Evolutionary conservation across 2,113 vertebrate species (phyloP), one percentile per base, ranked within the genome.

Genomic region (Labeo rohita): DNA sequence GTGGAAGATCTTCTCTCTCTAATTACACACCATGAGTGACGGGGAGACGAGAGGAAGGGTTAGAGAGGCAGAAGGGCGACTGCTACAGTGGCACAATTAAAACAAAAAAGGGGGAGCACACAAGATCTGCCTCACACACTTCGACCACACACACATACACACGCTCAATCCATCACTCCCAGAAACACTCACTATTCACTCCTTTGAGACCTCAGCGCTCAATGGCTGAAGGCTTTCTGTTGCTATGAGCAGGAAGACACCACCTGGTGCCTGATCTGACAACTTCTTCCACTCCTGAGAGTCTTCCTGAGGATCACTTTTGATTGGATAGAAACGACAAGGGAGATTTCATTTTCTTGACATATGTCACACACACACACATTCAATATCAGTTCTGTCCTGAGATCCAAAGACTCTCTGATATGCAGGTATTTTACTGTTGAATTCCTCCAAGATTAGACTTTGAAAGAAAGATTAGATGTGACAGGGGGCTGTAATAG

Each of bases 21-120:
- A 94, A 94, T 94, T 94, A 93, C 90, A 87, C 83, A 9, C 61
- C 84, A 34, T 91, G 91, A 94, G 89, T 92, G 92, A 93, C 92
- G 23, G 91, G 75, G 7, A 34, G 85, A 79, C 72, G 86, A 21
- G 81, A 80, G 85, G 83, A 89, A 83, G 88, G 89, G 81, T 78
- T 43, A 59, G 74, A 68, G 85, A 86, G 36, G 86, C 85, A 88
- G 59, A 39, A 16, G 85, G 90, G 92, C 92, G 92, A 92, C 77
- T 21, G 77, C 85, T 86, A 89, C 87, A 88, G 77, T 89, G 89
- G 92, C 91, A 92, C 93, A 94, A 91, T 93, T 94, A 93, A 59
- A 89, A 86, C 52, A 80, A 50, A 34, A 72, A 63, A 80, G 77
- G 54, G 39, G 77, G 56, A 63, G 77, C 56, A 3, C 16, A 80